Evolutionary conservation across 2,113 vertebrate genomes (phyloP), one percentile per base, ranked within the genome.

Genomic region (Merops nubicus): DNA sequence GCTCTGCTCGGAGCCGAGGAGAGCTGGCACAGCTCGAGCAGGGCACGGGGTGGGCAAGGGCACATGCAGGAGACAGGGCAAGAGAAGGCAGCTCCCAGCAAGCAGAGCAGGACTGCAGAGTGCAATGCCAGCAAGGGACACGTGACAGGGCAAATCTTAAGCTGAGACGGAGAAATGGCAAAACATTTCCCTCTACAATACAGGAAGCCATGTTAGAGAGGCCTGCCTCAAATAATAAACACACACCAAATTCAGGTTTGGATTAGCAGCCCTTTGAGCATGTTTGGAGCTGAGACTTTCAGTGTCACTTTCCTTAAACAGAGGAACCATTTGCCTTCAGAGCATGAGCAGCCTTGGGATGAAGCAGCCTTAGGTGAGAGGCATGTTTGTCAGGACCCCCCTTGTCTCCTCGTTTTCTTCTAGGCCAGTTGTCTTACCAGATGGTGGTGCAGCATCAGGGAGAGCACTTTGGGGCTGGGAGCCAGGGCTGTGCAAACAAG

Each of bases 31-130:
- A 56, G 78, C 38, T 42, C 14, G 25, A 53, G 14, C 2, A 0
- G 1, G 36, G 43, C 63, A 64, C 0, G 0, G 29, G 16, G 28
- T 3, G 9, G 48, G 20, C 0, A 0, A 82, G 8, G 51, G 38
- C 60, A 73, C 43, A 17, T 5, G 4, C 0, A 3, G 42, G 33
- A 77, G 73, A 31, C 10, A 25, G 47, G 31, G 43, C 20, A 33
- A 47, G 59, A 60, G 40, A 31, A 57, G 16, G 34, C 0, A 7
- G 54, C 54, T 68, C 47, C 18, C 2, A 11, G 34, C 42, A 67
- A 84, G 42, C 7, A 2, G 53, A 62, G 72, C 1, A 21, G 12
- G 40, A 28, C 57, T 36, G 26, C 47, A 56, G 50, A 45, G 31
- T 5, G 29, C 40, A 65, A 77, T 54, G 70, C 73, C 68, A 57